Percentiles rank a stretch among this genome's conserved stretches.
Evolutionary conservation across 2,888 invertebrate genomes (phyloP).

Genomic region (Stegana nigrithorax): DNA sequence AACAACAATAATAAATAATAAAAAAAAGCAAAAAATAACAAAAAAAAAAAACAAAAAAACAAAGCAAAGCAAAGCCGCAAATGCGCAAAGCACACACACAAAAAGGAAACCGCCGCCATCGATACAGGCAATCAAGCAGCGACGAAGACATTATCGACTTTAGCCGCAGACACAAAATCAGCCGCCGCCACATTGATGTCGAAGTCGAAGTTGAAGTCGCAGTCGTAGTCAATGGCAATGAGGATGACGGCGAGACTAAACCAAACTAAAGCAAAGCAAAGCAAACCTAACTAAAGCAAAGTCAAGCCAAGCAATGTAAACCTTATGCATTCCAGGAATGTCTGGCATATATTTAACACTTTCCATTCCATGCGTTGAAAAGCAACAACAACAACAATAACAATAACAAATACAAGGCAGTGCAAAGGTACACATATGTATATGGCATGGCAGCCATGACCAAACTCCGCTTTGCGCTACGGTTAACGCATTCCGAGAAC

Average conservation of each 20-base stretch:
- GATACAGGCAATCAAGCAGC: background rate
- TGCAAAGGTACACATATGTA: too few relatives aligned
- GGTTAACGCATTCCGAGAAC: slow-evolving; percentile 7
- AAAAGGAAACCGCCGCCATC: slow-evolving; percentile 8
- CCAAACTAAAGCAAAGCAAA: background rate
- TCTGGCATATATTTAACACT: slow-evolving; percentile 23
- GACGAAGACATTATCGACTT: background rate
- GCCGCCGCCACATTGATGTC: background rate
- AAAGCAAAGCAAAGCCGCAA: slow-evolving; percentile 16
- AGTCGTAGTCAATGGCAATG: background rate
- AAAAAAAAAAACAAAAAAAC: too few relatives aligned
- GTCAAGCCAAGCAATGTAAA: background rate
- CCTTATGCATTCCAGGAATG: slow-evolving; percentile 45
- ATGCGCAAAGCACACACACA: background rate
- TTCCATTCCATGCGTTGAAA: slow-evolving; percentile 31
- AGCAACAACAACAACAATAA: slow-evolving; percentile 24
- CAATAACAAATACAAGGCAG: too few relatives aligned
- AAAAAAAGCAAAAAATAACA: too few relatives aligned
- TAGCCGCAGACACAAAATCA: background rate
- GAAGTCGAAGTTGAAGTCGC: background rate
- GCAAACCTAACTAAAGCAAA: background rate
- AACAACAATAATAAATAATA: too few relatives aligned
- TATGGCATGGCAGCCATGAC: too few relatives aligned
- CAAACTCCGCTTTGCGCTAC: too few relatives aligned
- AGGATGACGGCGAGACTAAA: background rate